Evolutionary conservation across 2,113 vertebrate species (phyloP).

Genomic region (Nycticebus coucang): DNA sequence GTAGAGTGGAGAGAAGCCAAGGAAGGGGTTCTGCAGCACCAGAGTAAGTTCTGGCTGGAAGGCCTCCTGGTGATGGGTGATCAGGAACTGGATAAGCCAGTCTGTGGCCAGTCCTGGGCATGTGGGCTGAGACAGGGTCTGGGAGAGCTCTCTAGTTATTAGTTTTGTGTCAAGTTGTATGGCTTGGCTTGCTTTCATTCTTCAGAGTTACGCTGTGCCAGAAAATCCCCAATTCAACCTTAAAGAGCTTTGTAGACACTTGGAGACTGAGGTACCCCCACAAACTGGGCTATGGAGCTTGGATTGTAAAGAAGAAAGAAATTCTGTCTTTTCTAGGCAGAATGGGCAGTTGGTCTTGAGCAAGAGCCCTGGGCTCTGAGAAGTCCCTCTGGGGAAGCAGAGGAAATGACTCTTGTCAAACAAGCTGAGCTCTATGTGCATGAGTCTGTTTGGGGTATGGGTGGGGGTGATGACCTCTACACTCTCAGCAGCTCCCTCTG

Average conservation of each 20-base stretch:
- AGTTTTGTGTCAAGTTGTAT: not conserved
- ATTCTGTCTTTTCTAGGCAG: not conserved
- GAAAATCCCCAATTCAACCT: not conserved
- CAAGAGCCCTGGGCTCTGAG: not conserved
- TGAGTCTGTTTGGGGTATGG: rapidly evolving
- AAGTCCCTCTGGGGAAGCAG: not conserved
- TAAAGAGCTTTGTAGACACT: not conserved
- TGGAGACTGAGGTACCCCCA: not conserved
- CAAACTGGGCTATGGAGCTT: not conserved
- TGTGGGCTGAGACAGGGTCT: not conserved
- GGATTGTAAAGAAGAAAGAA: not conserved
- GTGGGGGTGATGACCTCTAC: not conserved
- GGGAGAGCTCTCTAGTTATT: not conserved
- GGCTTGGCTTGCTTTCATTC: not conserved
- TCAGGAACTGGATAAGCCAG: not conserved
- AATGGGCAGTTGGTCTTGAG: not conserved
- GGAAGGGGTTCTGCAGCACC: not conserved
- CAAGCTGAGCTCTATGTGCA: not conserved
- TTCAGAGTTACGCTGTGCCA: not conserved
- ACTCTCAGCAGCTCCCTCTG: not conserved
- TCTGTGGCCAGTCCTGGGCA: not conserved
- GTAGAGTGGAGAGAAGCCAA: not conserved
- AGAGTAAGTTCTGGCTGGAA: not conserved
- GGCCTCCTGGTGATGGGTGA: not conserved
- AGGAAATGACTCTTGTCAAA: too few relatives aligned